Percentiles rank a stretch among this genome's conserved stretches.
These are phyloP conservation scores for Talpa occidentalis DNA, from an alignment of 2,113 vertebrate species.

Conservation along the genomic window DNA sequence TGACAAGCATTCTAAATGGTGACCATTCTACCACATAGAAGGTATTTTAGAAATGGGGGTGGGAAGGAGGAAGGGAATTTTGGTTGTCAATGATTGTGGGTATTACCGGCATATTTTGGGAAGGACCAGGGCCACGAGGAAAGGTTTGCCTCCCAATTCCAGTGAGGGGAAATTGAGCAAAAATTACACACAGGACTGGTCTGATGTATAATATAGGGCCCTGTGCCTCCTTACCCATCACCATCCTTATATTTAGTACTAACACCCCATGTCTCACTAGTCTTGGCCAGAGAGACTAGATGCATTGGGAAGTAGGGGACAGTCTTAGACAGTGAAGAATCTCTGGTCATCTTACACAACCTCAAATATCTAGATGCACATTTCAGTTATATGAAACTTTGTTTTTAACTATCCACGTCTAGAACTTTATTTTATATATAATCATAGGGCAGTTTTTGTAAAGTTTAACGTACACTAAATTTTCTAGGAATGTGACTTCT, in stretches of 20 bases:
- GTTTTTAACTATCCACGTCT: neutral
- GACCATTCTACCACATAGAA: neutral
- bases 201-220: neutral
- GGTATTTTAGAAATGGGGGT: neutral
- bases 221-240: neutral
- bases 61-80: neutral
- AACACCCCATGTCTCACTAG: neutral
- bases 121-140: neutral
- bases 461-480: neutral
- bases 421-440: neutral
- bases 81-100: neutral
- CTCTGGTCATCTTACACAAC: neutral
- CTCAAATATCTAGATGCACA: neutral
- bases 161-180: neutral
- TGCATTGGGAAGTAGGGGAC: neutral
- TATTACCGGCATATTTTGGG: neutral
- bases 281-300: neutral
- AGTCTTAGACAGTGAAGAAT: neutral
- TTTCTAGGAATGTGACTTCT: neutral
- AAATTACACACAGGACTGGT: neutral
- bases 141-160: neutral
- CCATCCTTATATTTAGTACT: neutral
- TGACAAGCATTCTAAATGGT: neutral
- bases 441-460: neutral
- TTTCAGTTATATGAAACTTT: neutral